Conservation (phyloP, 2,113 vertebrate genomes). For the Hemiscyllium ocellatum region DNA sequence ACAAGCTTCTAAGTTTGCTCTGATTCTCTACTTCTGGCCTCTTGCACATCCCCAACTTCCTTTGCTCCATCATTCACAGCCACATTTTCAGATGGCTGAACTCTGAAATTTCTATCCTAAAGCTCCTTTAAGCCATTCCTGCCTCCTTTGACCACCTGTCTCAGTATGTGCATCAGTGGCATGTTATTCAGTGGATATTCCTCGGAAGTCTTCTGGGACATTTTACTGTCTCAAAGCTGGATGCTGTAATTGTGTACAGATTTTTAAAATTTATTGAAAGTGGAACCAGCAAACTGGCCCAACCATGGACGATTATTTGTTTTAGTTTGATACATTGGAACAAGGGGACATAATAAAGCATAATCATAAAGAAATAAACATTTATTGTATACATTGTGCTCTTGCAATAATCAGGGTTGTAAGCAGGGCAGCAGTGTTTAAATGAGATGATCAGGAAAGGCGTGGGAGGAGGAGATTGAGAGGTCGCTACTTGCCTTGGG, state of each 20-base stretch:
- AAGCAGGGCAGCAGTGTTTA: background rate
- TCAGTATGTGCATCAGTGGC: no score
- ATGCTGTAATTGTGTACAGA: no score
- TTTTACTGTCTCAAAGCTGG: no score
- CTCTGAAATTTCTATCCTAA: background rate
- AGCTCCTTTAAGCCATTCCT: background rate
- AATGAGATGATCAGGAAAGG: background rate
- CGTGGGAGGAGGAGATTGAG: constrained; percentile 5
- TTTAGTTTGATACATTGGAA: background rate
- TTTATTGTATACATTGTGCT: background rate
- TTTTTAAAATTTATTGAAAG: no score
- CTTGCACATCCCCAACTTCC: no score
- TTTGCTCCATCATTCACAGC: no score
- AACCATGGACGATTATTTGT: no score
- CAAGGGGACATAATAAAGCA: background rate
- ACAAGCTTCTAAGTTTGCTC: background rate
- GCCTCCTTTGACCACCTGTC: no score
- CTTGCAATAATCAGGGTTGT: background rate
- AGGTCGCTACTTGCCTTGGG: background rate
- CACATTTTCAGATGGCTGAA: no score
- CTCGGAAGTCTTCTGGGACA: no score
- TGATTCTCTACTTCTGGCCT: background rate
- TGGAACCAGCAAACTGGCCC: no score
- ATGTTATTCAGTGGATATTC: background rate
- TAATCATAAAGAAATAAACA: background rate